Percentiles rank a stretch among this genome's conserved stretches.
phyloP scores from a whole-genome alignment of 1,140 invertebrate genomes.

The Heterodera carotae region DNA sequence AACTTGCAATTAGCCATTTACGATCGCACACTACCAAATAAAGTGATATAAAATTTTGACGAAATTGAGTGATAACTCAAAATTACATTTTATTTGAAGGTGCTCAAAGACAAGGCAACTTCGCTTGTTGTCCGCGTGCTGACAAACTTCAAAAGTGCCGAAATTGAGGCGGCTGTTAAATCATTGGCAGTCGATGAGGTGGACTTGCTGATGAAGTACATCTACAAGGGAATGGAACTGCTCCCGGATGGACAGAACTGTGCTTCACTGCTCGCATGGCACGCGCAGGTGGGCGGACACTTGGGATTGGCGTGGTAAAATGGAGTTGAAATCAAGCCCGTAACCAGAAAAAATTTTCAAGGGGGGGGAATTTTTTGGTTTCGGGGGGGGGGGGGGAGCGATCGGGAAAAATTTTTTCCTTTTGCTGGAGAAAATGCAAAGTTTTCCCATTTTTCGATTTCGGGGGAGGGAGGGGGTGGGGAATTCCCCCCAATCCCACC shows the following conservation, averaged over 20 bases:
- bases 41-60: too few species aligned
- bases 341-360: too few species aligned
- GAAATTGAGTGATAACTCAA: too few species aligned
- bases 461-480: too few species aligned
- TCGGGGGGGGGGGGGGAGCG: too few species aligned
- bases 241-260: slow-evolving; percentile 47
- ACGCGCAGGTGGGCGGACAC: slow-evolving; percentile 31
- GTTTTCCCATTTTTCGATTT: too few species aligned
- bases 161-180: slow-evolving; percentile 35
- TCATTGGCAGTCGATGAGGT: slow-evolving; percentile 30
- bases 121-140: slow-evolving; percentile 35
- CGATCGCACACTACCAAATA: too few species aligned
- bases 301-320: not conserved
- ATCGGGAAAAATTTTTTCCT: too few species aligned
- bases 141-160: slow-evolving; percentile 42
- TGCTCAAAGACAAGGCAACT: slow-evolving; percentile 33
- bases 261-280: slow-evolving; percentile 39
- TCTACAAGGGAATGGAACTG: slow-evolving; percentile 47
- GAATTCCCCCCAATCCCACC: too few species aligned
- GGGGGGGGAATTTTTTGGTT: too few species aligned
- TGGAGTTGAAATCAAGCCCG: not conserved
- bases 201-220: slow-evolving; percentile 45
- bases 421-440: too few species aligned
- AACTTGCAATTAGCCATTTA: too few species aligned
- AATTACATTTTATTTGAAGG: slow-evolving; percentile 26